Evolutionary conservation across 23 tunicate species (phyloP).

Genomic region (Trididemnum miniatum): DNA sequence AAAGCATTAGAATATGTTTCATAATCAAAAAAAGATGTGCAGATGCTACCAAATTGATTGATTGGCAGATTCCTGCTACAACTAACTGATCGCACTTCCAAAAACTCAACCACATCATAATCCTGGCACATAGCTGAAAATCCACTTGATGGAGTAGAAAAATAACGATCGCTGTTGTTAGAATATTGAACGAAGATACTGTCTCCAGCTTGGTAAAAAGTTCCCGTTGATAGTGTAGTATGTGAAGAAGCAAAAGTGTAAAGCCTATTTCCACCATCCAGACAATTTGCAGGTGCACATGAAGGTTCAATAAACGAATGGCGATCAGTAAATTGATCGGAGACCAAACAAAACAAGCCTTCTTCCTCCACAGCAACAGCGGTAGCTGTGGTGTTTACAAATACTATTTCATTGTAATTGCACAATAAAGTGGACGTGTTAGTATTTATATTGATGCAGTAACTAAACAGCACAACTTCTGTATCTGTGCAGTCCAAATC

Average conservation of each 20-base stretch:
- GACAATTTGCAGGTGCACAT: slow-evolving; percentile 33
- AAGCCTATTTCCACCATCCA: slow-evolving; percentile 3
- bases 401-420: slow-evolving; percentile 45
- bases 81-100: not conserved
- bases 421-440: slow-evolving; percentile 32
- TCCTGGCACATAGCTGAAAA: slow-evolving; percentile 50
- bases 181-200: slow-evolving; percentile 17
- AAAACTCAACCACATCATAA: slow-evolving; percentile 43
- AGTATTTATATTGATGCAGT: slow-evolving; percentile 28
- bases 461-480: slow-evolving; percentile 41
- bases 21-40: slow-evolving; percentile 30
- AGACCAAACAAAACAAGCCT: slow-evolving; percentile 68
- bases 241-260: slow-evolving; percentile 42
- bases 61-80: slow-evolving; percentile 27
- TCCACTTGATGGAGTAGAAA: slow-evolving; percentile 37
- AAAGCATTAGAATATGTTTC: slow-evolving; percentile 35
- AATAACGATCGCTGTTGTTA: slow-evolving; percentile 27
- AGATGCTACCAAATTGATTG: slow-evolving; percentile 11
- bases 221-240: not conserved
- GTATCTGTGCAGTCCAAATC: slow-evolving; percentile 52
- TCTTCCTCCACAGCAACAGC: slow-evolving; percentile 25
- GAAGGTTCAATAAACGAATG: slow-evolving; percentile 46
- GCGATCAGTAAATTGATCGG: slow-evolving; percentile 45
- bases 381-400: slow-evolving; percentile 46
- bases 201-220: slow-evolving; percentile 40